Evolutionary conservation across 2,797 vertebrate genomes (phyloP), one percentile per base, ranked within the genome.

Genomic region (Argyrosomus regius): DNA sequence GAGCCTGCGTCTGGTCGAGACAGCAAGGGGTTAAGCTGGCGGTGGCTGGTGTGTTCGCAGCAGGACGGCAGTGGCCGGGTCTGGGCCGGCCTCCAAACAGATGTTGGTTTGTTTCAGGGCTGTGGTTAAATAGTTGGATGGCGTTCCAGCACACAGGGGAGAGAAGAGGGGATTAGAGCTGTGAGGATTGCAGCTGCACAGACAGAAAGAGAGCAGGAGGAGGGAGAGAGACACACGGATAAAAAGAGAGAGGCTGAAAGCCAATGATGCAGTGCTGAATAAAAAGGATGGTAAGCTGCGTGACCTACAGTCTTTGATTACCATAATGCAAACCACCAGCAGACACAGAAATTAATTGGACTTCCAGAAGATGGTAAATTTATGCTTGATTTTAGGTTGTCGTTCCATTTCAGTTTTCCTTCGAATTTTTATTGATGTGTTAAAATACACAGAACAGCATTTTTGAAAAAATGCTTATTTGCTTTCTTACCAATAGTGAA

Each of bases 81-180:
- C 95, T 91, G 94, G 95, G 96, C 94, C 80, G 67, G 91, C 92
- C 95, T 97, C 96, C 96, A 97, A 96, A 97, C 97, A 97, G 96
- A 97, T 97, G 97, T 97, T 96, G 95, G 94, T 97, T 97, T 97
- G 96, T 97, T 97, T 96, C 94, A 90, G 94, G 95, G 95, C 93
- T 96, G 95, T 81, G 94, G 95, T 96, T 97, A 96, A 97, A 96
- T 96, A 96, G 96, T 96, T 96, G 96, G 96, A 96, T 94, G 93
- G 92, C 87, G 93, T 96, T 96, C 95, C 94, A 94, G 94, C 94
- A 92, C 95, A 95, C 94, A 86, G 90, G 94, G 94, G 95, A 93
- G 91, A 91, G 90, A 89, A 75, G 74, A 80, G 83, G 84, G 85
- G 82, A 88, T 82, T 87, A 84, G 87, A 94, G 93, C 91, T 89